phyloP scores from a whole-genome alignment of 2,797 vertebrate species.

The Karalla daura region DNA sequence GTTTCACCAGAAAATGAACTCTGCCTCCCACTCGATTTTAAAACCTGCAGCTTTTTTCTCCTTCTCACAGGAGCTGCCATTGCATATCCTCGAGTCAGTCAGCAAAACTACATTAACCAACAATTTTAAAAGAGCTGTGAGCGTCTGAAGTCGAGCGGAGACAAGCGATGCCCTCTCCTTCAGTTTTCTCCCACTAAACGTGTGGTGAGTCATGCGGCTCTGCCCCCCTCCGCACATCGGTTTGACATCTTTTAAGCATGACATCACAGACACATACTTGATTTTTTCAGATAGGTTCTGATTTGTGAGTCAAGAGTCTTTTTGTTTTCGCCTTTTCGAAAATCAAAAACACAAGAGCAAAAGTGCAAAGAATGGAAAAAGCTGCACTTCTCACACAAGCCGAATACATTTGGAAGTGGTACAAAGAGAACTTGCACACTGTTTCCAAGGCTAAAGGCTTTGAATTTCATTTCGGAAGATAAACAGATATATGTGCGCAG shows the following conservation, averaged over 20 bases:
- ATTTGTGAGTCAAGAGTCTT: neutral
- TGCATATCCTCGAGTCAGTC: conserved; percentile 31
- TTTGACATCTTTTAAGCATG: conserved; percentile 16
- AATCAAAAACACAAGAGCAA: neutral
- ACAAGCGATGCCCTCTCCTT: conserved; percentile 25
- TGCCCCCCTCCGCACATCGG: neutral
- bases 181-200: conserved; percentile 31
- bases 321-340: neutral
- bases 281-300: neutral
- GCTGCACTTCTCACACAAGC: neutral
- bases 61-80: conserved; percentile 34
- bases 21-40: conserved; percentile 55
- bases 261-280: conserved; percentile 4
- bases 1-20: conserved; percentile 35
- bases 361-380: neutral
- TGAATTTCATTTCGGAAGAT: neutral
- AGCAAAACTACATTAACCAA: conserved; percentile 42
- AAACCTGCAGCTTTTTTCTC: conserved; percentile 40
- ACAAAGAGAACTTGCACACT: neutral
- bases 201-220: conserved; percentile 13
- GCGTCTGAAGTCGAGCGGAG: conserved; percentile 57
- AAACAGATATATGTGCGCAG: neutral
- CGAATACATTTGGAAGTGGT: neutral
- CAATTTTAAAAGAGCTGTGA: conserved; percentile 48
- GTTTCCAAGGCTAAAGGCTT: neutral